Percentiles rank a stretch among this genome's conserved stretches.
These are phyloP conservation scores for Drosophila tani DNA, from an alignment of 1,140 invertebrate genomes.

Conservation along the genomic window DNA sequence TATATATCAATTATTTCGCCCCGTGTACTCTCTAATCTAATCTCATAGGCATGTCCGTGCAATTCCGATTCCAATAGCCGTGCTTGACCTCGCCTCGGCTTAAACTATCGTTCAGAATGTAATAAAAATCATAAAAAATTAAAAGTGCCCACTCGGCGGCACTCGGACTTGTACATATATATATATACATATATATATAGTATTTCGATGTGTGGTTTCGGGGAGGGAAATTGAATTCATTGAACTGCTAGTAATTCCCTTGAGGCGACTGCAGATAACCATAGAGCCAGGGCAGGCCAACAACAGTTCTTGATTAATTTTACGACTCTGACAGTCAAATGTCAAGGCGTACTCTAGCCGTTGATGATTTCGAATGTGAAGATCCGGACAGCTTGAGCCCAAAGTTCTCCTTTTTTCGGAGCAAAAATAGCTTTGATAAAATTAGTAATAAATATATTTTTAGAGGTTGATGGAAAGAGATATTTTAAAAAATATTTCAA, in stretches of 20 bases:
- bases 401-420: background rate
- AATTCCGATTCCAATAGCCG: slow-evolving; percentile 42
- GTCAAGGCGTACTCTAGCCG: slow-evolving; percentile 37
- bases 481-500: no score
- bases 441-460: background rate
- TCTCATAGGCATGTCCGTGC: slow-evolving; percentile 19
- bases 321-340: slow-evolving; percentile 55
- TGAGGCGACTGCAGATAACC: slow-evolving; percentile 31
- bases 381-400: background rate
- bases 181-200: background rate
- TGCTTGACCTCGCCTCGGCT: slow-evolving; percentile 63
- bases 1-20: no score
- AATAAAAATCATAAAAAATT: slow-evolving; percentile 74
- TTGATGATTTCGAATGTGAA: slow-evolving; percentile 6
- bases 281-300: slow-evolving; percentile 2
- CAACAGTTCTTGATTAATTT: slow-evolving; percentile 56
- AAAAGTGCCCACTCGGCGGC: slow-evolving; percentile 38
- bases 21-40: slow-evolving; percentile 51
- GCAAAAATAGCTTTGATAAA: background rate
- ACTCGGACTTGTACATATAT: background rate
- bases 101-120: slow-evolving; percentile 54
- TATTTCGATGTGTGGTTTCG: slow-evolving; percentile 35
- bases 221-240: slow-evolving; percentile 37
- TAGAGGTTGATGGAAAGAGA: no score
- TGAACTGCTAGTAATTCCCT: slow-evolving; percentile 28